Percentiles rank a stretch among this genome's conserved stretches.
Evolutionary conservation across 1,140 invertebrate genomes (phyloP).

Genomic region (Dendroctonus ponderosae): DNA sequence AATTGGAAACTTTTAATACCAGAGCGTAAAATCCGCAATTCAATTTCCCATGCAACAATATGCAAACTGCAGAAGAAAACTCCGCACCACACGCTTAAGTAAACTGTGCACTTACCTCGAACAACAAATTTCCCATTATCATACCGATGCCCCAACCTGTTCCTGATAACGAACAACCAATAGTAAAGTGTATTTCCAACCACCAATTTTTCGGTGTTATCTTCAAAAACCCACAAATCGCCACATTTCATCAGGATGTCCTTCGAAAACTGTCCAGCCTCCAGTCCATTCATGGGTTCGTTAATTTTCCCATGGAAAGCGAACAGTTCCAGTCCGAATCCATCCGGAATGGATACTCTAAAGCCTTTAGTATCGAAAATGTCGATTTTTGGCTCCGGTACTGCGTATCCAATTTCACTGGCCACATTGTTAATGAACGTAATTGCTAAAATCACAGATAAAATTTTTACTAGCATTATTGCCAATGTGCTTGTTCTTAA

Average conservation of each 20-base stretch:
- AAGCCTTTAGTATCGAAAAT: constrained; percentile 41
- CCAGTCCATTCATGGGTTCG: constrained; percentile 45
- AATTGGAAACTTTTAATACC: too few species aligned
- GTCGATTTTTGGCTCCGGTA: constrained; percentile 41
- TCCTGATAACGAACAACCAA: constrained; percentile 58
- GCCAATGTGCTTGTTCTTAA: too few species aligned
- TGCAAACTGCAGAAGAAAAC: too few species aligned
- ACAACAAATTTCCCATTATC: constrained; percentile 40
- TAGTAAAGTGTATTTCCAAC: constrained; percentile 56
- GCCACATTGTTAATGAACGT: neutral
- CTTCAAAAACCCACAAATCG: constrained; percentile 55
- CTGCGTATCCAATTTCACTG: constrained; percentile 8
- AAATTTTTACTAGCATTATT: neutral
- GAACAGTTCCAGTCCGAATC: constrained; percentile 45
- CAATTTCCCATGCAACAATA: too few species aligned
- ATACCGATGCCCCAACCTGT: constrained; percentile 47
- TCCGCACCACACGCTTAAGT: neutral
- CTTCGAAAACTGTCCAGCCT: constrained; percentile 54
- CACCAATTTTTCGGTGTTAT: constrained; percentile 49
- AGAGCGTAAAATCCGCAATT: too few species aligned
- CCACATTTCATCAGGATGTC: constrained; percentile 52
- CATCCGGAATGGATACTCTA: constrained; percentile 45
- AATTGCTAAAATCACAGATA: neutral
- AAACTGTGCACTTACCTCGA: constrained; percentile 34
- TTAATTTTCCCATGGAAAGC: constrained; percentile 51